Percentiles rank a stretch among this genome's conserved stretches.
phyloP scores from a whole-genome alignment of 2,888 invertebrate genomes.

The Caenorhabditis becei region DNA sequence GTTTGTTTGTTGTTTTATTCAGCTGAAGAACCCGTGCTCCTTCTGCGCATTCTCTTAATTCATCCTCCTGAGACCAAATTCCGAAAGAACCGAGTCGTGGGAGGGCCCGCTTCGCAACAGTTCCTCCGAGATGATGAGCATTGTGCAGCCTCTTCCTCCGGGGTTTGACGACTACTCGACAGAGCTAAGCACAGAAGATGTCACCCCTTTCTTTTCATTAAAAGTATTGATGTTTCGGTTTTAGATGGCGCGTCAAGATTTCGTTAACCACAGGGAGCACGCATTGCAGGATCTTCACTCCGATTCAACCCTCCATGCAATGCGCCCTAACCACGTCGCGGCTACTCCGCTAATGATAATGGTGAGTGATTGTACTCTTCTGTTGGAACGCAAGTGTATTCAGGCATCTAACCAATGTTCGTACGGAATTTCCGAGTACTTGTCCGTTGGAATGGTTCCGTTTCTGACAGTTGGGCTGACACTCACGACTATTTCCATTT shows the following conservation, averaged over 20 bases:
- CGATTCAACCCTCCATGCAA: no score
- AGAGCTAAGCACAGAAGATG: not conserved
- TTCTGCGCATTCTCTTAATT: constrained; percentile 16
- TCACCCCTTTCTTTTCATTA: not conserved
- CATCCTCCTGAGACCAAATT: constrained; percentile 4
- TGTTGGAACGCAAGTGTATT: not conserved
- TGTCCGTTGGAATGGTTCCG: constrained; percentile 19
- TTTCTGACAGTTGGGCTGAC: constrained; percentile 4
- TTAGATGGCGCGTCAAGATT: not conserved
- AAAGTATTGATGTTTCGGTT: not conserved
- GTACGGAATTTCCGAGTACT: not conserved
- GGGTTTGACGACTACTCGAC: not conserved
- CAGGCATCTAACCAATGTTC: not conserved
- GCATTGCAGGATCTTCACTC: no score
- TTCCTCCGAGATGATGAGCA: not conserved
- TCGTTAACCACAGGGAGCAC: not conserved
- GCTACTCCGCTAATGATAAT: no score
- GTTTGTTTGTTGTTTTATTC: constrained; percentile 37
- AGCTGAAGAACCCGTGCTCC: constrained; percentile 19
- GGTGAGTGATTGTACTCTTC: no score
- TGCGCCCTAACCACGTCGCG: no score
- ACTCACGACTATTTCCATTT: constrained; percentile 25
- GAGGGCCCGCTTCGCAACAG: not conserved
- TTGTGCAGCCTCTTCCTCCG: not conserved
- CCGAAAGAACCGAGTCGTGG: not conserved